Conservation (phyloP, 2,888 invertebrate species). For the Sthenelais limicola region DNA sequence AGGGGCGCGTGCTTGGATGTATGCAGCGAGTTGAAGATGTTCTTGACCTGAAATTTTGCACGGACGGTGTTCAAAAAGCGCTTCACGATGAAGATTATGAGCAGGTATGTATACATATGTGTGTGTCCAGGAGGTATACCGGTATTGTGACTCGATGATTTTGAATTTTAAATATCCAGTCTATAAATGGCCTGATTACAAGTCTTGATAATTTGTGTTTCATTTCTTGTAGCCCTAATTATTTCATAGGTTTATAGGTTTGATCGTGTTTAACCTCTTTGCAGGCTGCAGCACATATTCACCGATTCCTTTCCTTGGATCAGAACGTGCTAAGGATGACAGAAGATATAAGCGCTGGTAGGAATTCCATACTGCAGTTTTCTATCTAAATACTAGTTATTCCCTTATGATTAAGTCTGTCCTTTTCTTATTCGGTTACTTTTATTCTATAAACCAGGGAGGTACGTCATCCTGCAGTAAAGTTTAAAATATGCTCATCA, state of each 20-base stretch:
- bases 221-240: too few species aligned
- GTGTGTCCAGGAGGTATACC: not conserved
- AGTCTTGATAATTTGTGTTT: not conserved
- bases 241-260: too few species aligned
- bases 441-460: too few species aligned
- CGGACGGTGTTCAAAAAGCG: slow-evolving; percentile 96
- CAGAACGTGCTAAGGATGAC: slow-evolving; percentile 85
- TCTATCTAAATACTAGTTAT: too few species aligned
- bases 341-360: slow-evolving; percentile 81
- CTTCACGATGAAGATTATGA: slow-evolving; percentile 96
- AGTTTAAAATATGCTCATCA: too few species aligned
- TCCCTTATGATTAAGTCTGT: too few species aligned
- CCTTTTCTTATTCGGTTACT: too few species aligned
- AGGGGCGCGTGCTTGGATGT: slow-evolving; percentile 93
- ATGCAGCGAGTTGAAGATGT: slow-evolving; percentile 95
- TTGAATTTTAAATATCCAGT: not conserved
- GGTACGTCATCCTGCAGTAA: too few species aligned
- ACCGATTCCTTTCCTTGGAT: slow-evolving; percentile 94
- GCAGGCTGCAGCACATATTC: slow-evolving; percentile 92
- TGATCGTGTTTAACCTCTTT: slow-evolving; percentile 7
- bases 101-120: too few species aligned
- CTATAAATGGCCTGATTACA: not conserved
- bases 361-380: slow-evolving; percentile 34
- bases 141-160: not conserved
- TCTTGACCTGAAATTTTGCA: slow-evolving; percentile 94